These are phyloP conservation scores for Cheracebus regulus DNA, from an alignment of 2,797 vertebrate genomes.

Conservation along the genomic window DNA sequence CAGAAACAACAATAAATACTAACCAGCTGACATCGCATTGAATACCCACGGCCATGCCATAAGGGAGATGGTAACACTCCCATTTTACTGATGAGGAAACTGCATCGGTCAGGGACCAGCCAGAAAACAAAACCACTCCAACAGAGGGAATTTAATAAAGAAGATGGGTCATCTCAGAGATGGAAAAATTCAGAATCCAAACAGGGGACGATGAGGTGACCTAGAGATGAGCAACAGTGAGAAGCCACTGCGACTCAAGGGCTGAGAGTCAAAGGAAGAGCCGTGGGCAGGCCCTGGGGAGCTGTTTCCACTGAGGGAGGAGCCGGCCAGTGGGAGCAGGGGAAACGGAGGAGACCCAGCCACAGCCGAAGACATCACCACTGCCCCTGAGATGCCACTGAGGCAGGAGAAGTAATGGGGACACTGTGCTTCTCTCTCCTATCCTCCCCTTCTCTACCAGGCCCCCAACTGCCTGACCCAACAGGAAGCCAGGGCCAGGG, in stretches of 20 bases:
- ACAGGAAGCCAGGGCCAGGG: background rate
- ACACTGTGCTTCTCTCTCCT: background rate
- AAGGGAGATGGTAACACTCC: background rate
- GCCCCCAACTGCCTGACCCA: background rate
- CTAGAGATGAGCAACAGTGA: background rate
- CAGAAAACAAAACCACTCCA: background rate
- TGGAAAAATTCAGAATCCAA: background rate
- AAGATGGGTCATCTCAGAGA: background rate
- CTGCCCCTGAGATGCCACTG: background rate
- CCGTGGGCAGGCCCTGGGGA: background rate
- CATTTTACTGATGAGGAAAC: background rate
- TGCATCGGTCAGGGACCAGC: background rate
- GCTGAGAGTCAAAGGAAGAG: background rate
- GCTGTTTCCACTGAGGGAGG: background rate
- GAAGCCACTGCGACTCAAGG: background rate
- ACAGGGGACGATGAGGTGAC: background rate
- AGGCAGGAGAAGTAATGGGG: background rate
- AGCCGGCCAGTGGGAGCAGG: background rate
- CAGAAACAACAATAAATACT: background rate
- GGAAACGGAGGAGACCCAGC: background rate
- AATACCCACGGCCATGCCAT: background rate
- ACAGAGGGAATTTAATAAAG: background rate
- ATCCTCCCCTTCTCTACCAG: background rate
- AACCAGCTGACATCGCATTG: background rate
- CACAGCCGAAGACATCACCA: background rate